Evolutionary conservation across 2,113 vertebrate genomes (phyloP).

Genomic region (Myotis davidii): DNA sequence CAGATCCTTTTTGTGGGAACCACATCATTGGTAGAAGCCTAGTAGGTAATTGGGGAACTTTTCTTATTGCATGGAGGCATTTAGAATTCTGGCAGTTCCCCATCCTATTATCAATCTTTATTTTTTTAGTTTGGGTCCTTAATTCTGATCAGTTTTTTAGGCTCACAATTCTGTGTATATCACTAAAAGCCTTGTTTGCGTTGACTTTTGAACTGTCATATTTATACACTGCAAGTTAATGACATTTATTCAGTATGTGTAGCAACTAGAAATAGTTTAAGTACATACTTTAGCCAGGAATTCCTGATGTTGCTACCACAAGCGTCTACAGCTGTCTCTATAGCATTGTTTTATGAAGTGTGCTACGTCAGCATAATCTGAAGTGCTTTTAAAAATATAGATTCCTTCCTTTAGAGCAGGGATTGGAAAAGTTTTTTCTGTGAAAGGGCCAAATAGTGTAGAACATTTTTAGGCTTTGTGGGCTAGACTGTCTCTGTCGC

Average conservation of each 20-base stretch:
- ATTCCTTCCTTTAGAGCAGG: constrained; percentile 1
- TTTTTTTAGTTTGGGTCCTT: background rate
- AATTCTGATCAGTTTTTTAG: constrained; percentile 39
- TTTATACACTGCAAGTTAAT: background rate
- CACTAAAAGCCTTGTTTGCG: constrained; percentile 4
- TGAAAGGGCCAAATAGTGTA: constrained; percentile 22
- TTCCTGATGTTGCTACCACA: constrained; percentile 29
- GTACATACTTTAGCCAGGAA: background rate
- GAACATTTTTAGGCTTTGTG: constrained; percentile 45
- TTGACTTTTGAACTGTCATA: background rate
- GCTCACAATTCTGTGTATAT: background rate
- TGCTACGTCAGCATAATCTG: background rate
- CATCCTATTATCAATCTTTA: background rate
- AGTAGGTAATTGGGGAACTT: background rate
- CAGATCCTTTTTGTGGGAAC: background rate
- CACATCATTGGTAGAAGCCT: background rate
- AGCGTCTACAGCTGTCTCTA: background rate
- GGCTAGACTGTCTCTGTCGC: background rate
- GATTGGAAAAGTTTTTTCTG: background rate
- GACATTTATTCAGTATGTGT: constrained; percentile 41
- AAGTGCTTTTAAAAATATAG: constrained; percentile 1
- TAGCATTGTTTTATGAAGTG: background rate
- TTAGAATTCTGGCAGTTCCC: background rate
- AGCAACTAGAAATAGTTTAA: background rate
- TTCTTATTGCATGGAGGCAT: background rate